Evolutionary conservation across 2,888 invertebrate species (phyloP), one percentile per base, ranked within the genome.

Genomic region (Drymonia ruficornis): DNA sequence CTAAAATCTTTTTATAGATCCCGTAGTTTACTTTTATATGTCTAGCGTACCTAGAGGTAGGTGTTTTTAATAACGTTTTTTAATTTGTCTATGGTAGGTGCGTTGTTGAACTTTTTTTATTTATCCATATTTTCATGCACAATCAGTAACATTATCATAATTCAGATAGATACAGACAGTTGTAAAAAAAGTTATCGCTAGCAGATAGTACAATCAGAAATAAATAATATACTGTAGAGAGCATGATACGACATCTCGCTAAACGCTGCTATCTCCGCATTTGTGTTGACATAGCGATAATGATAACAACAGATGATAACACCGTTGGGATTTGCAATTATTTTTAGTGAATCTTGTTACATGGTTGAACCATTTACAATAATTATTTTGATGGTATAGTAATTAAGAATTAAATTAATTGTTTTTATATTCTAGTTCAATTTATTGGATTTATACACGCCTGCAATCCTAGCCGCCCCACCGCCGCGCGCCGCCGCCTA

Each of bases 191-290:
- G 63, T 74, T 80, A 83, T 81, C 78, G 66, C 65, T 55, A 59
- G 61, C 57, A 77, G 84, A 86, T 85, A 87, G 69, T 70, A 68
- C 79, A 86, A 86, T 86, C 84, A 82, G 64, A 84, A 85, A 84
- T 78, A 82, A 86, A 84, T 45, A 86, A 84, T 45, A 45, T 72
- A 80, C 81, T 81, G 67, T 78, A 76, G 74, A 69, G 65, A 78
- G 72, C 70, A 77, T 78, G 81, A 86, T 81, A 81, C 75, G 80
- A 67, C 83, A 87, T 89, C 85, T 86, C 84, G 74, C 80, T 81
- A 84, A 86, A 84, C 67, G 63, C 55, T 74, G 64, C 58, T 87
- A 87, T 87, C 87, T 70, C 72, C 63, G 64, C 71, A 80, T 82
- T 81, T 81, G 55, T 86, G 84, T 89, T 84, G 84, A 80, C 68